Evolutionary conservation across 2,113 vertebrate genomes (phyloP).

Genomic region (Paracanthobrama guichenoti): DNA sequence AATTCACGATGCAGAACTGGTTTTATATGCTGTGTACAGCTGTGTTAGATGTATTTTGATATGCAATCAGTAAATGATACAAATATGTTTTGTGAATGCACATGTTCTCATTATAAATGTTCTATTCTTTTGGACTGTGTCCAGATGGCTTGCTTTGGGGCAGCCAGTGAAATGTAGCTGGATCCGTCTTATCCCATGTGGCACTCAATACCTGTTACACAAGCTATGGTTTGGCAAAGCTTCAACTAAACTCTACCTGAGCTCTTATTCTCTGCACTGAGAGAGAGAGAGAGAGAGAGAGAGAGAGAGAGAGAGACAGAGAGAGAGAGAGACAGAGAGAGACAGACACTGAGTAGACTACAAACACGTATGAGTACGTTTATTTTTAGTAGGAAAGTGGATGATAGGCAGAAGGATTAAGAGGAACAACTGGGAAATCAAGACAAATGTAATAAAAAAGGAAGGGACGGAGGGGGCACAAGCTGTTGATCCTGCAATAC

Average conservation of each 20-base stretch:
- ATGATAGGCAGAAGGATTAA: not conserved
- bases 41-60: too few relatives aligned
- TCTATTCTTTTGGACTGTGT: not conserved
- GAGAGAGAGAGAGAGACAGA: not conserved
- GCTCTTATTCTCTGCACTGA: not conserved
- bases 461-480: slow-evolving; percentile 6
- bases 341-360: not conserved
- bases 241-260: not conserved
- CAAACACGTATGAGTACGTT: not conserved
- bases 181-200: slow-evolving; percentile 41
- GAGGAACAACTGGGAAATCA: not conserved
- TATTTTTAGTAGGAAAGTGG: not conserved
- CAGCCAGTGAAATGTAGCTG: slow-evolving; percentile 44
- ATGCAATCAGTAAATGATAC: not conserved
- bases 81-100: not conserved
- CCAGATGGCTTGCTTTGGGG: not conserved
- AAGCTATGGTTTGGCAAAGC: slow-evolving; percentile 39
- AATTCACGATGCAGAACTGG: not conserved
- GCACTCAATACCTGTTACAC: slow-evolving; percentile 62
- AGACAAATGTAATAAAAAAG: not conserved
- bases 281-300: not conserved
- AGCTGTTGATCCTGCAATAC: slow-evolving; percentile 11
- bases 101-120: not conserved
- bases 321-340: not conserved
- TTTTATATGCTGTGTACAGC: not conserved